A percentile compares a stretch with the other conserved stretches of the same genome.
These are phyloP conservation scores for Botia kubotai DNA, from an alignment of 2,797 vertebrate species.

Conservation along the genomic window DNA sequence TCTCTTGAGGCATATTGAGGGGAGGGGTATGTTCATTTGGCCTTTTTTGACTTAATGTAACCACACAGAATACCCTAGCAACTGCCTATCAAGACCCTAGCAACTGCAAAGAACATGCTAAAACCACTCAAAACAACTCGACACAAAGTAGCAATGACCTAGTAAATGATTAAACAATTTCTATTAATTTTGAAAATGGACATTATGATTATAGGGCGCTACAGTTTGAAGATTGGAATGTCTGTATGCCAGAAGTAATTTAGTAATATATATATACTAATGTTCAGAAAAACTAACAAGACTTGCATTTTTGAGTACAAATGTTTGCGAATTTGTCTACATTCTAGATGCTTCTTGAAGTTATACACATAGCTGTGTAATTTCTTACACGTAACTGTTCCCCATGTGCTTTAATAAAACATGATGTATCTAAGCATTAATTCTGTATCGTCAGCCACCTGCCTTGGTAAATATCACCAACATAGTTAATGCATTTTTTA, in stretches of 20 bases:
- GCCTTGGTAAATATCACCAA: constrained; percentile 40
- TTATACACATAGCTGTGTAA: not conserved
- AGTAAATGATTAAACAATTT: not conserved
- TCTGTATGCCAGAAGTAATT: not conserved
- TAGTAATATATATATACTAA: not conserved
- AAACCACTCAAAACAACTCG: not conserved
- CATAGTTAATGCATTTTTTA: constrained; percentile 36
- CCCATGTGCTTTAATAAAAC: constrained; percentile 20
- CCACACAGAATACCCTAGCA: not conserved
- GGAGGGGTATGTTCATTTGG: too few relatives aligned
- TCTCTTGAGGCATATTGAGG: not conserved
- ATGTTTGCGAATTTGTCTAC: not conserved
- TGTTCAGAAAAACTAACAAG: not conserved
- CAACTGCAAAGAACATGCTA: not conserved
- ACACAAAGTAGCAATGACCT: not conserved
- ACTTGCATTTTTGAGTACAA: not conserved
- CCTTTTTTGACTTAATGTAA: not conserved
- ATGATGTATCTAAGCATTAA: constrained; percentile 33
- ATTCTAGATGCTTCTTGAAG: not conserved
- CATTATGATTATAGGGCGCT: not conserved
- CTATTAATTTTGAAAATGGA: not conserved
- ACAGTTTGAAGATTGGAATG: not conserved
- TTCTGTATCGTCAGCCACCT: constrained; percentile 17
- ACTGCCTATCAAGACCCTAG: not conserved
- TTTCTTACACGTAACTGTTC: not conserved